A percentile compares a stretch with the other conserved stretches of the same genome.
These are phyloP conservation scores for Druon quercuslanigerum DNA, from an alignment of 1,140 invertebrate genomes.

Conservation along the genomic window DNA sequence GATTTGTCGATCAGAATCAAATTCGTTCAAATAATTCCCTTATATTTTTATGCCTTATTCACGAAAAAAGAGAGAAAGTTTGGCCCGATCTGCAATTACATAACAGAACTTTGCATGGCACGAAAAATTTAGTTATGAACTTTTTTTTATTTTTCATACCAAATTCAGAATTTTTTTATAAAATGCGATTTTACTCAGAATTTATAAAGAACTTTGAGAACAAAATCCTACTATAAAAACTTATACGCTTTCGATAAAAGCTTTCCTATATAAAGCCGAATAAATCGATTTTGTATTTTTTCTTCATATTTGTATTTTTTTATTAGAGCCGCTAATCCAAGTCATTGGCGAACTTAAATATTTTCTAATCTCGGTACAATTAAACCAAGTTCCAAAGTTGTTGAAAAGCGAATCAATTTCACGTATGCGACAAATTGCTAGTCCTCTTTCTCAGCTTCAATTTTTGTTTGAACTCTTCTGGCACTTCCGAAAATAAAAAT, in stretches of 20 bases:
- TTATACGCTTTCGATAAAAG: neutral
- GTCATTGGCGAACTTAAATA: neutral
- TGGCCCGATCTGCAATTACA: constrained; percentile 3
- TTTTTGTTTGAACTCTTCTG: constrained; percentile 12
- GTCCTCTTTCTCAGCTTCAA: neutral
- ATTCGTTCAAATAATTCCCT: too few species aligned
- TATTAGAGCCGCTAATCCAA: neutral
- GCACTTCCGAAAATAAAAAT: constrained; percentile 15
- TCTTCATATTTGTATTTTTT: neutral
- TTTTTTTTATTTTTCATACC: neutral
- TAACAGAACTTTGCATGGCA: constrained; percentile 3
- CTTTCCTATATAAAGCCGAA: neutral
- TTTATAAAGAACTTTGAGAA: neutral
- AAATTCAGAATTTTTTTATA: neutral
- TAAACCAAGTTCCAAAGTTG: constrained; percentile 1
- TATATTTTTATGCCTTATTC: too few species aligned
- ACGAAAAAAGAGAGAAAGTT: neutral
- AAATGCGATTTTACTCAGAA: constrained; percentile 15
- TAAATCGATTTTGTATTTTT: neutral
- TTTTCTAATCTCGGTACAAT: neutral
- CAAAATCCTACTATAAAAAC: neutral
- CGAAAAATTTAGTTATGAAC: constrained; percentile 12
- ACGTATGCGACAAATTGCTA: neutral
- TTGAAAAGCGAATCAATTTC: neutral
- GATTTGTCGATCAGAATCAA: too few species aligned